Base-by-base conservation (phyloP, 2,113 vertebrate species). In the Asarcornis scutulata region DNA sequence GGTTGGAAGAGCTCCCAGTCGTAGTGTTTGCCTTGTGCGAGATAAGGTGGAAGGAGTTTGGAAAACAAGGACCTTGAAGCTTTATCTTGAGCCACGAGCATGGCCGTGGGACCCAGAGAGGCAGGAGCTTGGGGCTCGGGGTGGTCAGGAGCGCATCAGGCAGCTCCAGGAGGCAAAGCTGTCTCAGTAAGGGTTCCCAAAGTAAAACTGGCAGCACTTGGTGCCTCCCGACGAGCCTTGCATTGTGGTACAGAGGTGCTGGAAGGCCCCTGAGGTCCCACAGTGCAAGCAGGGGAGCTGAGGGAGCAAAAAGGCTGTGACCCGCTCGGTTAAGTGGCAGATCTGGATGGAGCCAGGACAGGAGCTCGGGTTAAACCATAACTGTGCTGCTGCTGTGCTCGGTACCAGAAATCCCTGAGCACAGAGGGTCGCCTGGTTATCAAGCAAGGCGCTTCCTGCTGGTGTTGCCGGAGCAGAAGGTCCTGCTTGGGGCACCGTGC, bases 41-140 rank as follows among this genome's bases (percentile, higher is more conserved):
- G 82, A 86, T 2, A 66, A 59, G 17, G 38, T 50, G 38, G 50
- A 85, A 92, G 59, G 87, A 94, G 79, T 48, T 81, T 64, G 48
- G 69, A 78, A 96, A 95, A 75, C 29, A 63, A 50, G 56, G 89
- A 79, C 89, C 87, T 94, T 96, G 95, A 69, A 85, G 71, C 84
- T 71, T 94, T 95, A 94, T 92, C 95, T 77, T 62, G 63, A 73
- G 1, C 18, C 1, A 5, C 1, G 2, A 69, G 50, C 2, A 6
- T 60, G 46, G 63, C 3, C 3, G 10, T 84, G 69, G 42, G 77
- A 27, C 46, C 2, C 13, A 26, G 79, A 44, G 31, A 18, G 0
- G 7, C 62, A 72, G 84, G 86, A 86, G 71, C 38, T 11, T 17
- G 48, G 46, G 48, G 10, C 7, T 0, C 1, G 3, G n/a, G 48